phyloP scores from a whole-genome alignment of 2,888 invertebrate genomes.

The Drosophila ezoana region DNA sequence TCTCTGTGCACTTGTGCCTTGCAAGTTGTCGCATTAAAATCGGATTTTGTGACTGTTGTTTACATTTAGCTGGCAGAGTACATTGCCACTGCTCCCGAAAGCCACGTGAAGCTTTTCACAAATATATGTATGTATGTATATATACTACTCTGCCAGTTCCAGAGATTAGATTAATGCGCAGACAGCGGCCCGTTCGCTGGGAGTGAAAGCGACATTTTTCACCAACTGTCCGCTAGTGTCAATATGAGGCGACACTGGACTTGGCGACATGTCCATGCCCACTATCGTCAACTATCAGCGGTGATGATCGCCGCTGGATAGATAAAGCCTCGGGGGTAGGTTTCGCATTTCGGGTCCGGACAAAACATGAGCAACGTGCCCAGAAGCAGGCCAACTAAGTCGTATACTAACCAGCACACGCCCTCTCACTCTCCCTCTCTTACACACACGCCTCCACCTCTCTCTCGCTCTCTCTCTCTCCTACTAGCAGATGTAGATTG shows the following conservation, averaged over 20 bases:
- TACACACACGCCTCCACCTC: not conserved
- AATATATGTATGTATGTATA: conserved; percentile 15
- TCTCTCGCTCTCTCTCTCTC: not conserved
- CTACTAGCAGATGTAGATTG: conserved; percentile 64
- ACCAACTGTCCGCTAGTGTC: conserved; percentile 46
- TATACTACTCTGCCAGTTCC: conserved; percentile 18
- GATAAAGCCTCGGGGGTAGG: conserved; percentile 36
- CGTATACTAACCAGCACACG: conserved; percentile 4
- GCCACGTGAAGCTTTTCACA: conserved; percentile 70
- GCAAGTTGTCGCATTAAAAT: conserved; percentile 45
- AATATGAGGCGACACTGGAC: conserved; percentile 55
- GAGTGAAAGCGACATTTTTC: conserved; percentile 8
- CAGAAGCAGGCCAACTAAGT: conserved; percentile 42
- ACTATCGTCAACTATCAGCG: conserved; percentile 42
- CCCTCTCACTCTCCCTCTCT: not conserved
- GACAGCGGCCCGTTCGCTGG: conserved; percentile 19
- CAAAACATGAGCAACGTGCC: conserved; percentile 43
- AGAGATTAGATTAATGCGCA: conserved; percentile 52
- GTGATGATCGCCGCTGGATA: conserved; percentile 55
- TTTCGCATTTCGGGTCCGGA: conserved; percentile 37
- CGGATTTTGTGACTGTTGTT: conserved; percentile 14
- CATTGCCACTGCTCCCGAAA: conserved; percentile 25
- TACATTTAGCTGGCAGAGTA: not conserved
- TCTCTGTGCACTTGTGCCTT: conserved; percentile 28
- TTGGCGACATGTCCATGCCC: conserved; percentile 47